These are phyloP conservation scores for Porites lutea DNA, from an alignment of 64 coral and sea anemone species.

Conservation along the genomic window DNA sequence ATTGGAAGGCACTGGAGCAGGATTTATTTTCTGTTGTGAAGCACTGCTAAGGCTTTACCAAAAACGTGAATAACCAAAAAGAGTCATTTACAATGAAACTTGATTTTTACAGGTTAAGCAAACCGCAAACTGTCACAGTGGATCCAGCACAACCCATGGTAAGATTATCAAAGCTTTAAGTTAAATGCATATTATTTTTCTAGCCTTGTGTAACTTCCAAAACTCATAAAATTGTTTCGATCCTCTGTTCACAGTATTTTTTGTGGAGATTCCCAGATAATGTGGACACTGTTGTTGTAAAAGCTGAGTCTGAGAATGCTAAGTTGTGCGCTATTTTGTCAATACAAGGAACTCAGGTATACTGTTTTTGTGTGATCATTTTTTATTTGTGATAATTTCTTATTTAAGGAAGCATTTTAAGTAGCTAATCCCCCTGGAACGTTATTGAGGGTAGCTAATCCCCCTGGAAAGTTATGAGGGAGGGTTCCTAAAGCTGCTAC, in stretches of 20 bases:
- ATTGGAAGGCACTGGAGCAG: too few species aligned
- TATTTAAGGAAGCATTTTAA: too few species aligned
- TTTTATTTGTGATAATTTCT: not conserved
- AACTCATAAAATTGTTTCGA: not conserved
- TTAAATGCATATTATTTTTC: not conserved
- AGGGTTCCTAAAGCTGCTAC: too few species aligned
- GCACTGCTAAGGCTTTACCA: too few species aligned
- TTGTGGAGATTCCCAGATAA: conserved; percentile 51
- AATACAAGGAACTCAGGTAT: conserved; percentile 74
- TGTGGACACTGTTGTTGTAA: conserved; percentile 50
- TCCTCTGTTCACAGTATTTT: conserved; percentile 30
- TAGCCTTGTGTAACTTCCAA: not conserved
- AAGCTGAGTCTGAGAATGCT: conserved; percentile 18
- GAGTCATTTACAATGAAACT: not conserved
- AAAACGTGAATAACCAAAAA: too few species aligned
- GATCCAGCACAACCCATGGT: conserved; percentile 87
- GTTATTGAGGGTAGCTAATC: too few species aligned
- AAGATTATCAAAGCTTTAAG: not conserved
- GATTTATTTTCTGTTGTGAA: too few species aligned
- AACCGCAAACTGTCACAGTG: conserved; percentile 42
- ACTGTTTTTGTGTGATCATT: not conserved
- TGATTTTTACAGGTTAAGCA: conserved; percentile 41
- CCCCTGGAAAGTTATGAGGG: too few species aligned
- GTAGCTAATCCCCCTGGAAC: too few species aligned
- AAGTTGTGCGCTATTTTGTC: conserved; percentile 69